Base-by-base conservation (phyloP, 2,113 vertebrate species). In the Spheniscus mendiculus region DNA sequence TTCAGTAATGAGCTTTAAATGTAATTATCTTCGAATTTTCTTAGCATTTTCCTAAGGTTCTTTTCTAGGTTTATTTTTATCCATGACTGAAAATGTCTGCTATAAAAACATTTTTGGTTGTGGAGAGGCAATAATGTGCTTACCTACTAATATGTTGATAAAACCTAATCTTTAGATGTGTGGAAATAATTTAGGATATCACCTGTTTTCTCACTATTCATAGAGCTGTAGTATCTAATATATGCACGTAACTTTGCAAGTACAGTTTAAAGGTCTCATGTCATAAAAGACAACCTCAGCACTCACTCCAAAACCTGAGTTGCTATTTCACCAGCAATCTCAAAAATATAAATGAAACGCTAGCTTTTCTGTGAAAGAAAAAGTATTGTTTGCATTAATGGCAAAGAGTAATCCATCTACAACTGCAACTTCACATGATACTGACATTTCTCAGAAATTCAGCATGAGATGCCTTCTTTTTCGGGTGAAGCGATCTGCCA, bases 21-120 rank as follows among this genome's bases (percentile, higher is more conserved):
- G 72, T 86, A 93, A 96, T 97, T 95, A 91, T 83, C 85, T 85
- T 77, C 38, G 62, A 85, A 53, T 88, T 94, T 93, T 80, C 62
- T 58, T 90, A 83, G 66, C 25, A 58, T 90, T 91, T 95, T 87
- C 40, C 40, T 83, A 62, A 66, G 53, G 20, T 87, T 76, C 22
- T 85, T 88, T 84, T 70, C 59, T 63, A 44, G 65, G 55, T 95
- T 94, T 96, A 93, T 95, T 96, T 96, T 95, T 95, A 87, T 84
- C 76, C 55, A 25, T 71, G 55, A 79, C 42, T 71, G 83, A 74
- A 96, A 84, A 62, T 45, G 61, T 74, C 50, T 82, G 61, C 77
- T 67, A 34, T 72, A 67, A 94, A 97, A 95, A 79, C 36, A 65
- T 56, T 83, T 89, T 90, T 72, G 44, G 22, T 56, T 85, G 52